Conservation (phyloP, 2,113 vertebrate genomes). For the Lampris incognitus region DNA sequence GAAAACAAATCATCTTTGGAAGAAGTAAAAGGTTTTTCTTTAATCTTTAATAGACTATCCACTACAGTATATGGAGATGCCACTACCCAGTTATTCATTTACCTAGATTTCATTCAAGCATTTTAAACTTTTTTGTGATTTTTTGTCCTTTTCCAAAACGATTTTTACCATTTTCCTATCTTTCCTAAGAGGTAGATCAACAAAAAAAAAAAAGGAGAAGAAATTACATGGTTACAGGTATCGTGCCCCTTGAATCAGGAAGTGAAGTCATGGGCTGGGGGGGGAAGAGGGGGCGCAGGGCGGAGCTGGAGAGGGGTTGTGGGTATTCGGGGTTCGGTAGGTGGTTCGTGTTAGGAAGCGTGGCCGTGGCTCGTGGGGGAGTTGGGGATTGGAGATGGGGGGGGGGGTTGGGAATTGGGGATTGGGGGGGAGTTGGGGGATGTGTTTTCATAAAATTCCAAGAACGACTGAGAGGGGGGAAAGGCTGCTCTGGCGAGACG, state of each 20-base stretch:
- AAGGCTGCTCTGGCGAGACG: too few relatives aligned
- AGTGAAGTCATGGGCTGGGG: conserved; percentile 46
- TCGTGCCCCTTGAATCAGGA: conserved; percentile 72
- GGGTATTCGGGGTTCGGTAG: conserved; percentile 20
- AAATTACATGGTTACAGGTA: conserved; percentile 78
- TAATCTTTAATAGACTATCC: conserved; percentile 80
- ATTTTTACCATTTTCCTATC: conserved; percentile 79
- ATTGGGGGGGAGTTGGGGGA: too few relatives aligned
- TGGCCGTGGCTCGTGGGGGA: too few relatives aligned
- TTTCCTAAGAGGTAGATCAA: conserved; percentile 97
- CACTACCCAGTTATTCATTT: conserved; percentile 88
- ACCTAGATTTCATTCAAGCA: conserved; percentile 78
- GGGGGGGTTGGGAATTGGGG: not conserved
- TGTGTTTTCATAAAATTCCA: too few relatives aligned
- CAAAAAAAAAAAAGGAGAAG: conserved; percentile 71
- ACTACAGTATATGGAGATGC: conserved; percentile 90
- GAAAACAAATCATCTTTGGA: conserved; percentile 88
- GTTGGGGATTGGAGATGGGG: not conserved
- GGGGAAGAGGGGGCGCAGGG: conserved; percentile 31
- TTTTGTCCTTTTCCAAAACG: conserved; percentile 75
- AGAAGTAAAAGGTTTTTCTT: conserved; percentile 80
- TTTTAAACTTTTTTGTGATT: conserved; percentile 62
- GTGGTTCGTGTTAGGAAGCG: too few relatives aligned
- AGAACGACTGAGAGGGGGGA: too few relatives aligned
- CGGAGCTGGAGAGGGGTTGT: conserved; percentile 37